These are phyloP conservation scores for Plemyria rubiginata DNA, from an alignment of 2,888 invertebrate genomes.

Conservation along the genomic window DNA sequence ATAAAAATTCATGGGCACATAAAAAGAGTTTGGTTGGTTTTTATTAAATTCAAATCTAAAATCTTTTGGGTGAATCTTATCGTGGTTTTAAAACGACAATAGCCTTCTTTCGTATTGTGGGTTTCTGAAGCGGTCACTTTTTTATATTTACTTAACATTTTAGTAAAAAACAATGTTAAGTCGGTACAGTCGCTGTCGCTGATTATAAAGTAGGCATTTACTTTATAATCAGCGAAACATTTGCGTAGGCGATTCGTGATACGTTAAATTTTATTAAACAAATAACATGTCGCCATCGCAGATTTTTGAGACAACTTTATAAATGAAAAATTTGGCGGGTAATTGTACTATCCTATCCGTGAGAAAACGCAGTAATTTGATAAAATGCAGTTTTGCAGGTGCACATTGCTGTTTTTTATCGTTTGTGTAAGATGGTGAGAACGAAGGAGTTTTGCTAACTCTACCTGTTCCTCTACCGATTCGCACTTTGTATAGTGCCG, in stretches of 20 bases:
- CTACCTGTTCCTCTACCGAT: conserved; percentile 42
- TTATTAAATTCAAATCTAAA: conserved; percentile 39
- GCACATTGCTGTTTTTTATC: conserved; percentile 39
- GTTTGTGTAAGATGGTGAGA: conserved; percentile 60
- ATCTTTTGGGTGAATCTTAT: conserved; percentile 17
- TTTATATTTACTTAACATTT: conserved; percentile 9
- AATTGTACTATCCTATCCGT: conserved; percentile 4
- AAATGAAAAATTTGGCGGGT: not conserved
- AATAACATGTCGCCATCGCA: not conserved
- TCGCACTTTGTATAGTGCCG: conserved; percentile 27
- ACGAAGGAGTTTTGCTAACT: conserved; percentile 59
- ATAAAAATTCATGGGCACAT: conserved; percentile 66
- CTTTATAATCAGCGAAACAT: conserved; percentile 26
- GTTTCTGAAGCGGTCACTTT: conserved; percentile 6
- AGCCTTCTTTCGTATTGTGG: not conserved
- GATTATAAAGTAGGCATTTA: too few relatives aligned
- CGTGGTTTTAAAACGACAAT: conserved; percentile 11
- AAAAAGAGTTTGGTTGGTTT: conserved; percentile 60
- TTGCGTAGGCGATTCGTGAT: conserved; percentile 46
- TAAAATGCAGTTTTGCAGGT: conserved; percentile 53
- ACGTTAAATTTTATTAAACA: not conserved
- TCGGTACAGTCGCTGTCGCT: too few relatives aligned
- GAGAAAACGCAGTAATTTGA: conserved; percentile 52
- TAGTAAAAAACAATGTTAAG: too few relatives aligned
- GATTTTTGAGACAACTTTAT: not conserved